A percentile compares a stretch with the other conserved stretches of the same genome.
Evolutionary conservation across 2,797 vertebrate species (phyloP).

Genomic region (Clarias pachynema): DNA sequence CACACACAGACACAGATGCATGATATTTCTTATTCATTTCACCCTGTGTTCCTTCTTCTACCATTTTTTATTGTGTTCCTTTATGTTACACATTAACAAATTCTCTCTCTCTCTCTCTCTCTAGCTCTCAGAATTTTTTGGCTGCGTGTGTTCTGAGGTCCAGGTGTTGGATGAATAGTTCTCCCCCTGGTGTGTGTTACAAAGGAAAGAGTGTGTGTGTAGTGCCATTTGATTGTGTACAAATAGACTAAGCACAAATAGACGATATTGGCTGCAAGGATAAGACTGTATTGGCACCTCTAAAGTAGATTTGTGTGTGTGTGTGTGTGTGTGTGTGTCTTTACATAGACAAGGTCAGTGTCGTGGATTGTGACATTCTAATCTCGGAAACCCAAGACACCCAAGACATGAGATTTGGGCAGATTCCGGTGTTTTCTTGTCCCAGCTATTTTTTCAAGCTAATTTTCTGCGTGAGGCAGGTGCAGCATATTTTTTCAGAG

Average conservation of each 20-base stretch:
- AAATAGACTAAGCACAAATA: constrained; percentile 15
- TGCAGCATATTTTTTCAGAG: not conserved
- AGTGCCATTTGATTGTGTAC: constrained; percentile 31
- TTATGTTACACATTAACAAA: not conserved
- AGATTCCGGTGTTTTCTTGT: not conserved
- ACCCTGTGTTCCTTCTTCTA: not conserved
- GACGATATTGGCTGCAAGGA: not conserved
- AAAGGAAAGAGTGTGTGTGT: constrained; percentile 35
- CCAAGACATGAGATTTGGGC: constrained; percentile 1
- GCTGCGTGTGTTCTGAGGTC: not conserved
- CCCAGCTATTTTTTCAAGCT: not conserved
- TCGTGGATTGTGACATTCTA: not conserved
- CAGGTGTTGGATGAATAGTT: constrained; percentile 45
- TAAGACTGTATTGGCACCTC: constrained; percentile 1
- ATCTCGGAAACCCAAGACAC: not conserved
- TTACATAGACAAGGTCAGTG: not conserved
- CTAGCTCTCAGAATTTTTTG: constrained; percentile 2
- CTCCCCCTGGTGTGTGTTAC: constrained; percentile 29
- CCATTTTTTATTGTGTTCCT: not conserved
- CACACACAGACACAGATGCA: not conserved
- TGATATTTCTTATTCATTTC: constrained; percentile 1
- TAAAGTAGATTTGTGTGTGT: constrained; percentile 4
- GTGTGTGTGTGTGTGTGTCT: not conserved
- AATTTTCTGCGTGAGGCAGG: not conserved
- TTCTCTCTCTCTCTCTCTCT: not conserved